Conservation (phyloP, 2,797 vertebrate genomes). For the Cottoperca gobio region DNA sequence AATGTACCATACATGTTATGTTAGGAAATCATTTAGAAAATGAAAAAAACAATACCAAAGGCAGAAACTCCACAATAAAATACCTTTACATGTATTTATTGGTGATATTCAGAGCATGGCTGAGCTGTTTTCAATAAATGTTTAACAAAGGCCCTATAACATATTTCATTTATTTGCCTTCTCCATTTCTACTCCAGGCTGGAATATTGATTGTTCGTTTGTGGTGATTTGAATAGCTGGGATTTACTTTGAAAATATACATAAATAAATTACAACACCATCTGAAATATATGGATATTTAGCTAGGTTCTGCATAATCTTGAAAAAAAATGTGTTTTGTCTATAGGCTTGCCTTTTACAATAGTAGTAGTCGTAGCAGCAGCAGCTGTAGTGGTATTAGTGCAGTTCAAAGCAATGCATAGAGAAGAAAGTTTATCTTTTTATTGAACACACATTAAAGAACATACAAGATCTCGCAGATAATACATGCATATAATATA, state of each 20-base stretch:
- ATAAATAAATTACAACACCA: neutral
- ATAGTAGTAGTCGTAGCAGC: too few relatives aligned
- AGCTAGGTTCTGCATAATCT: neutral
- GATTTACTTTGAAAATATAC: neutral
- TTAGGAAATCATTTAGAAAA: neutral
- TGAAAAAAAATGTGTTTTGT: too few relatives aligned
- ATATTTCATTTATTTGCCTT: neutral
- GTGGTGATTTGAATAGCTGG: neutral
- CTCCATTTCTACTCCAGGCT: neutral
- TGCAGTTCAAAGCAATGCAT: too few relatives aligned
- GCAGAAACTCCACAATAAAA: neutral
- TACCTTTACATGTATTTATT: neutral
- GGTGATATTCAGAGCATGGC: neutral
- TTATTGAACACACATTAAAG: too few relatives aligned
- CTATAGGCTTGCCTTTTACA: too few relatives aligned
- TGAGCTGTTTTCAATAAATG: neutral
- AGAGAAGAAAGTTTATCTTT: too few relatives aligned
- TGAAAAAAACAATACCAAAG: neutral
- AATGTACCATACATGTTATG: neutral
- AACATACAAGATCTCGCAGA: too few relatives aligned
- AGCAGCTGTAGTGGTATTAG: neutral
- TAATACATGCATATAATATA: too few relatives aligned
- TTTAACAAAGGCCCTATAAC: constrained; percentile 1
- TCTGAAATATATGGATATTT: neutral
- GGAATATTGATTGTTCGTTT: neutral